Evolutionary conservation across 2,797 vertebrate genomes (phyloP).

Genomic region (Taeniopygia guttata): DNA sequence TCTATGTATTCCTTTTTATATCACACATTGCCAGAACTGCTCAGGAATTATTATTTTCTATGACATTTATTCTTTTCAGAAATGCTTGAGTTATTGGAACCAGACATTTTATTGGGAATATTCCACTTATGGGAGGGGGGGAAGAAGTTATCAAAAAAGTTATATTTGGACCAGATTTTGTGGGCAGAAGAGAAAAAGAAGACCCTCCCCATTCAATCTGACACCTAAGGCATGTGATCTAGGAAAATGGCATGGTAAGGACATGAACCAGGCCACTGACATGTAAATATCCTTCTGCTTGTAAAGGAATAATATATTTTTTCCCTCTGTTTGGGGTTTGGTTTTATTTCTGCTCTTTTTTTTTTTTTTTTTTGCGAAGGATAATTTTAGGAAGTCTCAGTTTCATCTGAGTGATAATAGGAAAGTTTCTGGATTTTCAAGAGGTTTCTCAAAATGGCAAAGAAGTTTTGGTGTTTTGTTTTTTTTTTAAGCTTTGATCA

Average conservation of each 20-base stretch:
- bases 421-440: background rate
- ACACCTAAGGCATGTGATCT: background rate
- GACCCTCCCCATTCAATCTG: background rate
- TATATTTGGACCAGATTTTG: background rate
- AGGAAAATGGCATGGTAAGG: background rate
- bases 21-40: background rate
- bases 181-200: background rate
- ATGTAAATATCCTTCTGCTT: background rate
- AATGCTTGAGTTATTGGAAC: background rate
- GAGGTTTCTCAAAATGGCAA: background rate
- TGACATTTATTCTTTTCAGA: background rate
- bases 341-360: background rate
- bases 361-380: background rate
- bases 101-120: background rate
- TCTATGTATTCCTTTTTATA: background rate
- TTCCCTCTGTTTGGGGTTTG: background rate
- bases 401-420: background rate
- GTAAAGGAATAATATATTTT: background rate
- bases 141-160: background rate
- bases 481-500: background rate
- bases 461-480: background rate
- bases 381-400: background rate
- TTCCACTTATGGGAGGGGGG: accelerated
- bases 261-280: background rate
- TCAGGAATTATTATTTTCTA: background rate